Conservation (phyloP, 1,140 invertebrate species). For the Wiebesia pumilae region DNA sequence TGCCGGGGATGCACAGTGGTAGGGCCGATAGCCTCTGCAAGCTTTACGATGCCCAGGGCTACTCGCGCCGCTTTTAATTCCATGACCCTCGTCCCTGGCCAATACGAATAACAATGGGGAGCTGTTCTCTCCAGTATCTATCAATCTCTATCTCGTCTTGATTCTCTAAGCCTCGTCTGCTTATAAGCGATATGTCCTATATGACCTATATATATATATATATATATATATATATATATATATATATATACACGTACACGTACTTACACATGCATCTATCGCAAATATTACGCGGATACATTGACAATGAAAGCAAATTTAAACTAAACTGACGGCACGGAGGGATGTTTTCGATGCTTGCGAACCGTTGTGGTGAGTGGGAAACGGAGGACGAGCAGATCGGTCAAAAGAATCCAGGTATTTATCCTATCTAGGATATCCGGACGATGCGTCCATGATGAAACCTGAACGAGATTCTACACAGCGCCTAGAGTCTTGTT, state of each 20-base stretch:
- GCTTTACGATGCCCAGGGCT: slow-evolving; percentile 89
- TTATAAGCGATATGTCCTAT: slow-evolving; percentile 38
- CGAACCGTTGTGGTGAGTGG: slow-evolving; percentile 26
- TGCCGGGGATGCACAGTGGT: slow-evolving; percentile 75
- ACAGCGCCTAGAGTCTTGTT: not conserved
- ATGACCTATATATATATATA: slow-evolving; percentile 17
- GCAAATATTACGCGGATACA: slow-evolving; percentile 2
- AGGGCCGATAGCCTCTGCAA: slow-evolving; percentile 88
- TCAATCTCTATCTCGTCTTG: slow-evolving; percentile 35
- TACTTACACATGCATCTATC: not conserved
- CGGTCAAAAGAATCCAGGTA: slow-evolving; percentile 41
- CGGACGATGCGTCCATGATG: not conserved
- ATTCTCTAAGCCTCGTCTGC: slow-evolving; percentile 31
- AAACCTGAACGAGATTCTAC: slow-evolving; percentile 30
- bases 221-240: not conserved
- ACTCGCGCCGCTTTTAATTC: slow-evolving; percentile 87
- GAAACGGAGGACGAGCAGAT: slow-evolving; percentile 33
- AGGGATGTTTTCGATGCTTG: slow-evolving; percentile 17
- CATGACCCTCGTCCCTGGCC: not conserved
- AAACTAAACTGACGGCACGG: not conserved
- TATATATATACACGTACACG: slow-evolving; percentile 15
- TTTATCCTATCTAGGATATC: not conserved
- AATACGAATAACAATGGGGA: slow-evolving; percentile 10
- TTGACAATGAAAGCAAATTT: slow-evolving; percentile 16
- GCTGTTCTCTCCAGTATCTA: slow-evolving; percentile 32